Evolutionary conservation across 2,113 vertebrate species (phyloP).

Genomic region (Hippopotamus amphibius): DNA sequence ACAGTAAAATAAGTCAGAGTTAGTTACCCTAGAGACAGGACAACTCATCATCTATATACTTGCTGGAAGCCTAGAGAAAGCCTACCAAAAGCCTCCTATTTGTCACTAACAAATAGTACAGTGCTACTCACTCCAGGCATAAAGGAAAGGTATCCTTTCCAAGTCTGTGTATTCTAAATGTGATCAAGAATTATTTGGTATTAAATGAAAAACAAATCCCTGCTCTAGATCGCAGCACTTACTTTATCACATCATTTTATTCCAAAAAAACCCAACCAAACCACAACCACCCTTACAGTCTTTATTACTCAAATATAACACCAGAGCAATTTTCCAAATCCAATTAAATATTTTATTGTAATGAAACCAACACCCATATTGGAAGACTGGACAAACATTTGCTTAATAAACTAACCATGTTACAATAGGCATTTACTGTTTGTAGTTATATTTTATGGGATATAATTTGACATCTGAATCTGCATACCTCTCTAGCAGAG

Average conservation of each 20-base stretch:
- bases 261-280: not conserved
- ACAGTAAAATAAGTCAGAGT: not conserved
- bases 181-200: not conserved
- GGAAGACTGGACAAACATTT: slow-evolving; percentile 24
- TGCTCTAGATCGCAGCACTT: not conserved
- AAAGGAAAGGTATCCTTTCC: not conserved
- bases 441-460: slow-evolving; percentile 42
- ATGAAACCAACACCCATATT: slow-evolving; percentile 22
- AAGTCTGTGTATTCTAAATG: not conserved
- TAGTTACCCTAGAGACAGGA: not conserved
- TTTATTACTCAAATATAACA: slow-evolving; percentile 55
- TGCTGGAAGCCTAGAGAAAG: not conserved
- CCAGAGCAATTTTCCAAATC: slow-evolving; percentile 55
- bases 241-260: not conserved
- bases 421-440: slow-evolving; percentile 1
- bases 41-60: not conserved
- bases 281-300: not conserved
- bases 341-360: slow-evolving; percentile 60
- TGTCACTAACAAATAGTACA: not conserved
- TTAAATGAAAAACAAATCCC: not conserved
- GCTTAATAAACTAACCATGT: slow-evolving; percentile 59
- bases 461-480: slow-evolving; percentile 54
- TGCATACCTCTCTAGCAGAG: not conserved
- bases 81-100: not conserved
- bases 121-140: not conserved